phyloP scores from a whole-genome alignment of 2,888 invertebrate genomes.

The Synergus japonicus region DNA sequence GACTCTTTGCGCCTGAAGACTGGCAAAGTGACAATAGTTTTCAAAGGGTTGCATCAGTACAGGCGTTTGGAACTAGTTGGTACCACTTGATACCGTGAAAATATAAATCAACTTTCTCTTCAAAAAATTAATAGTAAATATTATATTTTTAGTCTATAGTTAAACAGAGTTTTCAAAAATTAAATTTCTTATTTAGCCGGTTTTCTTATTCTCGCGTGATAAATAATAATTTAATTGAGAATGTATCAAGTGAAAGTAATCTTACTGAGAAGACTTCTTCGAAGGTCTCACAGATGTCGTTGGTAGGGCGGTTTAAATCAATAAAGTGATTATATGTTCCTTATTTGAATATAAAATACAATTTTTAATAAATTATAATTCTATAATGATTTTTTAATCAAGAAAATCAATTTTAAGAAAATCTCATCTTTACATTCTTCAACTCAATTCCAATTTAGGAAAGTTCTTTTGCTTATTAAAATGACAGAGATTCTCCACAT shows the following conservation, averaged over 20 bases:
- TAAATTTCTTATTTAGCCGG: background rate
- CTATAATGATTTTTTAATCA: too few species aligned
- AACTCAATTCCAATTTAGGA: too few species aligned
- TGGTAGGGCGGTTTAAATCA: background rate
- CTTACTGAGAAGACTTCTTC: background rate
- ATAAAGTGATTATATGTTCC: background rate
- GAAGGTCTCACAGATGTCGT: slow-evolving; percentile 1
- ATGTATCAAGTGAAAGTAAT: background rate
- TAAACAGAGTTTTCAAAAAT: background rate
- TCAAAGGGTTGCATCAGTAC: slow-evolving; percentile 1
- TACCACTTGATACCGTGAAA: background rate
- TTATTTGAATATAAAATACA: too few species aligned
- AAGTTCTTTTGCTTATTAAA: too few species aligned
- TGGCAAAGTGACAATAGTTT: background rate
- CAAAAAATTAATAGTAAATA: background rate
- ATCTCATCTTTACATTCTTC: too few species aligned
- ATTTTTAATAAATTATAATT: too few species aligned
- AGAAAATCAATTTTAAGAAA: too few species aligned
- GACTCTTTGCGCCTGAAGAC: background rate
- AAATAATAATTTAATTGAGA: background rate
- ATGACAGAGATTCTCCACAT: too few species aligned
- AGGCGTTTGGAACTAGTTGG: background rate
- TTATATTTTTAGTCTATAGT: background rate
- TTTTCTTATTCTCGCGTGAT: background rate
- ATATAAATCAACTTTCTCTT: background rate